These are phyloP conservation scores for Gavia stellata DNA, from an alignment of 2,113 vertebrate genomes.

Conservation along the genomic window DNA sequence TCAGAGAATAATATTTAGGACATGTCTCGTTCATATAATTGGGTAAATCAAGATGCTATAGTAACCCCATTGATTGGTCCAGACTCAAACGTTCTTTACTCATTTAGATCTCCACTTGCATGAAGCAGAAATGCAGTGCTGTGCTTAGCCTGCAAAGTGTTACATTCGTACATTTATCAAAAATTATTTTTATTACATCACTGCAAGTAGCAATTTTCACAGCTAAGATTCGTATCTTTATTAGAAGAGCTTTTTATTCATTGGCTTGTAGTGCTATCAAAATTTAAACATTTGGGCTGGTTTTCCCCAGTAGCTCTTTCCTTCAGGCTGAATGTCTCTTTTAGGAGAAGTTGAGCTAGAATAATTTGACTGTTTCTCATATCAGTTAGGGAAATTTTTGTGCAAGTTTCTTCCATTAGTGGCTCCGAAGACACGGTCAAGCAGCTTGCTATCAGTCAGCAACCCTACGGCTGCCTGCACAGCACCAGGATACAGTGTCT, in stretches of 20 bases:
- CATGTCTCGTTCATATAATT: background rate
- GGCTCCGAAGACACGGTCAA: background rate
- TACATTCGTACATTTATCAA: background rate
- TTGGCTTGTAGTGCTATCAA: background rate
- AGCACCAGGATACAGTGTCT: accelerated
- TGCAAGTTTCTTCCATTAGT: background rate
- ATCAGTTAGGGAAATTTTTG: background rate
- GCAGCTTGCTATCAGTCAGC: background rate
- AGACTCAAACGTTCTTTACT: background rate
- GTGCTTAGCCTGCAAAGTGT: background rate
- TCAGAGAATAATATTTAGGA: background rate
- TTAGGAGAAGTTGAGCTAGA: background rate
- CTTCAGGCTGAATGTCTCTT: background rate
- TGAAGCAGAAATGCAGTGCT: background rate
- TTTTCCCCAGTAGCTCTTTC: background rate
- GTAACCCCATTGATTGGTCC: background rate
- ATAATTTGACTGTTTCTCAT: background rate
- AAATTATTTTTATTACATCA: background rate
- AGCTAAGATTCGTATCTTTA: background rate
- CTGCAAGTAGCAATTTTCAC: background rate
- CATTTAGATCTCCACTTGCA: background rate
- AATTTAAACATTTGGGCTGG: background rate
- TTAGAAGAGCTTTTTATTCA: background rate
- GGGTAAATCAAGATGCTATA: background rate
- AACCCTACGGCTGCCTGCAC: background rate